A percentile compares a stretch with the other conserved stretches of the same genome.
Evolutionary conservation across 2,113 vertebrate genomes (phyloP).

Genomic region (Argyrosomus japonicus): DNA sequence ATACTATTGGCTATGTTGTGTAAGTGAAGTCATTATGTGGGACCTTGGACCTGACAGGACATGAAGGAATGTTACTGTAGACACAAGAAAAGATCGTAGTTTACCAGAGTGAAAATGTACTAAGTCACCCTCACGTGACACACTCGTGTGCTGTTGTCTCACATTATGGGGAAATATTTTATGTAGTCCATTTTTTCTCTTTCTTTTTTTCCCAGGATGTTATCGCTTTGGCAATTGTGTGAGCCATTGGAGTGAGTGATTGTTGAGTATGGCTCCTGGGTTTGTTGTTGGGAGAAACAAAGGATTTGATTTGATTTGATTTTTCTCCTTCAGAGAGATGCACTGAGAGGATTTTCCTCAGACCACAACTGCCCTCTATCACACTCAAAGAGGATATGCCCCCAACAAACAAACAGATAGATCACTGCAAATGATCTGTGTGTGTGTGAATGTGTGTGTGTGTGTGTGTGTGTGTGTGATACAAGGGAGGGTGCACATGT

Average conservation of each 20-base stretch:
- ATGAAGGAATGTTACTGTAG: neutral
- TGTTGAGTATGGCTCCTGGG: slow-evolving; percentile 75
- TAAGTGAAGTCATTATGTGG: neutral
- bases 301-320: slow-evolving; percentile 75
- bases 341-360: slow-evolving; percentile 62
- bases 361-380: slow-evolving; percentile 71
- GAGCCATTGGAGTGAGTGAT: slow-evolving; percentile 77
- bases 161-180: slow-evolving; percentile 57
- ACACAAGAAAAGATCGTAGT: slow-evolving; percentile 16
- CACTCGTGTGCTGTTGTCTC: slow-evolving; percentile 29
- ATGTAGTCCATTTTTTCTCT: slow-evolving; percentile 21
- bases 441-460: no score
- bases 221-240: slow-evolving; percentile 75
- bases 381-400: slow-evolving; percentile 53
- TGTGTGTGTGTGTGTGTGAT: slow-evolving; percentile 32
- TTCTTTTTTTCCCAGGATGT: slow-evolving; percentile 48
- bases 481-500: slow-evolving; percentile 49
- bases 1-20: neutral
- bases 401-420: slow-evolving; percentile 65
- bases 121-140: slow-evolving; percentile 14
- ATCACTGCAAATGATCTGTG: slow-evolving; percentile 64
- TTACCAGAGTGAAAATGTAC: slow-evolving; percentile 35
- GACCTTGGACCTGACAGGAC: neutral
- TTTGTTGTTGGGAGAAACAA: slow-evolving; percentile 75
- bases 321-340: slow-evolving; percentile 67